Evolutionary conservation across 1,140 invertebrate genomes (phyloP).

Genomic region (Bemisia tabaci): DNA sequence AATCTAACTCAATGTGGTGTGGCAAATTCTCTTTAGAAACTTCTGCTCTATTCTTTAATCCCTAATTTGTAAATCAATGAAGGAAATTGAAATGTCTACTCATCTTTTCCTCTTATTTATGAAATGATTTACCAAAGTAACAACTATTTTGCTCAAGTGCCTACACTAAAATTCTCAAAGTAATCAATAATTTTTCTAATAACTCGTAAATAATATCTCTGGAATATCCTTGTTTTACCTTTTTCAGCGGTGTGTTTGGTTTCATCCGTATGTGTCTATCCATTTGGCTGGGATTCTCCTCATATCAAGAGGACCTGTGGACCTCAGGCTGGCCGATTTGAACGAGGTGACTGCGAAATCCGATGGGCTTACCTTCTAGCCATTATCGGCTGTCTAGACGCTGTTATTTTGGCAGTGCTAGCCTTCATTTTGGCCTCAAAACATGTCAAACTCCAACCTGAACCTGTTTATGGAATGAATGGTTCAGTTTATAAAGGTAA

Average conservation of each 20-base stretch:
- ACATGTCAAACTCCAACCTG: slow-evolving; percentile 69
- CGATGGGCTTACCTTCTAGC: slow-evolving; percentile 92
- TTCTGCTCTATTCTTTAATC: too few relatives aligned
- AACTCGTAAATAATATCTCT: too few relatives aligned
- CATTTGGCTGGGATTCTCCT: slow-evolving; percentile 78
- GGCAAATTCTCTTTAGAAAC: too few relatives aligned
- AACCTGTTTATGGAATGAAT: slow-evolving; percentile 49
- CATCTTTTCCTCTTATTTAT: too few relatives aligned
- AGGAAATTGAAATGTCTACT: too few relatives aligned
- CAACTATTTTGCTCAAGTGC: too few relatives aligned
- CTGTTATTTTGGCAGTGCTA: slow-evolving; percentile 70
- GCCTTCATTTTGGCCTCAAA: slow-evolving; percentile 87
- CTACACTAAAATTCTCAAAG: too few relatives aligned
- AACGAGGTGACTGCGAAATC: slow-evolving; percentile 67
- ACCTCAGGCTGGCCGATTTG: slow-evolving; percentile 55
- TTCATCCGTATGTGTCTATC: slow-evolving; percentile 75
- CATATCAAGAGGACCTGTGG: slow-evolving; percentile 77
- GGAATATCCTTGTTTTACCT: too few relatives aligned
- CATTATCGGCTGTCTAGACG: slow-evolving; percentile 82
- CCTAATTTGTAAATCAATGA: too few relatives aligned
- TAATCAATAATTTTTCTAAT: too few relatives aligned
- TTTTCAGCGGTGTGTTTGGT: slow-evolving; percentile 65
- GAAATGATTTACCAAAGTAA: too few relatives aligned
- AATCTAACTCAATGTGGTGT: too few relatives aligned
- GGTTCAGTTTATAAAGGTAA: slow-evolving; percentile 15